These are phyloP conservation scores for Acrossocheilus fasciatus DNA, from an alignment of 2,797 vertebrate genomes.

Conservation along the genomic window DNA sequence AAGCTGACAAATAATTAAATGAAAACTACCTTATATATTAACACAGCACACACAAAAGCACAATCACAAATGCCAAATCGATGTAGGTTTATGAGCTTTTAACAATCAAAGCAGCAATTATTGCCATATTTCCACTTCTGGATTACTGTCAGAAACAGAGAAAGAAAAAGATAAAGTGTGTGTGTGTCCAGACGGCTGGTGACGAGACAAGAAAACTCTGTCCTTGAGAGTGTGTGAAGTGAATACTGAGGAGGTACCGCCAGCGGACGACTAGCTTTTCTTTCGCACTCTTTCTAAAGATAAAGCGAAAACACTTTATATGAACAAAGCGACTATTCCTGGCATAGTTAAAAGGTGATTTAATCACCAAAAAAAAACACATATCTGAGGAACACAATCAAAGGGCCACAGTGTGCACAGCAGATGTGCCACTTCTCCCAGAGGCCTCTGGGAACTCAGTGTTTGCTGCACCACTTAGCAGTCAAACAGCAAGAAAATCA, in stretches of 20 bases:
- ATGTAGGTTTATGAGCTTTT: constrained; percentile 71
- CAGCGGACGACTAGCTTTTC: constrained; percentile 41
- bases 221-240: constrained; percentile 70
- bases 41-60: constrained; percentile 33
- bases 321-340: constrained; percentile 24
- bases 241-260: constrained; percentile 65
- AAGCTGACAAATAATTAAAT: background rate
- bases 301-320: constrained; percentile 35
- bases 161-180: constrained; percentile 4
- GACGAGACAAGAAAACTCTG: constrained; percentile 58
- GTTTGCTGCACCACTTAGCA: constrained; percentile 44
- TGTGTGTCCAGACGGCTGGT: constrained; percentile 40
- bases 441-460: constrained; percentile 34
- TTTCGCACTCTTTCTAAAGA: constrained; percentile 25
- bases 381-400: constrained; percentile 39
- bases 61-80: constrained; percentile 69
- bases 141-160: constrained; percentile 56
- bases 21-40: background rate
- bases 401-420: constrained; percentile 6
- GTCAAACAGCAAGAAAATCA: constrained; percentile 35
- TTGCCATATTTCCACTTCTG: constrained; percentile 57
- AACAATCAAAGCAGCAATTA: constrained; percentile 71
- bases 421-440: constrained; percentile 32
- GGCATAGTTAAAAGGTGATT: constrained; percentile 31
- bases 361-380: constrained; percentile 28